Percentiles rank a stretch among this genome's conserved stretches.
These are phyloP conservation scores for Picathartes gymnocephalus DNA, from an alignment of 2,113 vertebrate species.

Conservation along the genomic window DNA sequence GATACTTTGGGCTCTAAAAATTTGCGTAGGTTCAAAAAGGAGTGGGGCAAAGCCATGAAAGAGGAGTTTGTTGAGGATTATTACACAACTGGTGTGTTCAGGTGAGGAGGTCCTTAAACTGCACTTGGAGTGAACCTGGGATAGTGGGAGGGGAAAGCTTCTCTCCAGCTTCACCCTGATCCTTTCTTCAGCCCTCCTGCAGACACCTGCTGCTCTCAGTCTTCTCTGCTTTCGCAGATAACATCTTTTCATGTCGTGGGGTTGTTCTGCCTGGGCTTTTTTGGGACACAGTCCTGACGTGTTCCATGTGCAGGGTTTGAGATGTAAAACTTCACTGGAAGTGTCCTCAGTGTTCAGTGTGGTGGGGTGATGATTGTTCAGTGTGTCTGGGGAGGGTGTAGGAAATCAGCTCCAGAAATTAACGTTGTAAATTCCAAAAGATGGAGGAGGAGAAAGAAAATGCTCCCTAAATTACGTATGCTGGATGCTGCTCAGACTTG, in stretches of 20 bases:
- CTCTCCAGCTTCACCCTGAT: fast-evolving
- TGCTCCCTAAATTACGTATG: neutral
- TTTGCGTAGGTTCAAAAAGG: neutral
- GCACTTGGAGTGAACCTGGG: neutral
- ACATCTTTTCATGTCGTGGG: fast-evolving
- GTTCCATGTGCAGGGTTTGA: neutral
- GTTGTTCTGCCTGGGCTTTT: neutral
- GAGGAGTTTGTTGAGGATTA: neutral
- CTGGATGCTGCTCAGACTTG: neutral
- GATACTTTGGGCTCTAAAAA: neutral
- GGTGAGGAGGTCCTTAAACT: neutral
- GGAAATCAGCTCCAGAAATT: neutral
- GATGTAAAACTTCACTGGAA: neutral
- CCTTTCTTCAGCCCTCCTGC: neutral
- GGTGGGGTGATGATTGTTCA: neutral
- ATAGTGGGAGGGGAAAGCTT: neutral
- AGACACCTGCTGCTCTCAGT: neutral
- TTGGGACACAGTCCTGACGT: fast-evolving
- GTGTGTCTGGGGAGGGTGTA: neutral
- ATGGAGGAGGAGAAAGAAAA: neutral
- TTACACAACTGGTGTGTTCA: neutral
- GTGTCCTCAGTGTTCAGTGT: neutral
- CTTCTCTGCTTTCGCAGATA: neutral
- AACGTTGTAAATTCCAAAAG: neutral
- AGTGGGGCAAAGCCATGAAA: neutral